A percentile compares a stretch with the other conserved stretches of the same genome.
Evolutionary conservation across 30 jellyfish, hydroid and myxozoan species (phyloP).

Genomic region (Aurelia coerulea): DNA sequence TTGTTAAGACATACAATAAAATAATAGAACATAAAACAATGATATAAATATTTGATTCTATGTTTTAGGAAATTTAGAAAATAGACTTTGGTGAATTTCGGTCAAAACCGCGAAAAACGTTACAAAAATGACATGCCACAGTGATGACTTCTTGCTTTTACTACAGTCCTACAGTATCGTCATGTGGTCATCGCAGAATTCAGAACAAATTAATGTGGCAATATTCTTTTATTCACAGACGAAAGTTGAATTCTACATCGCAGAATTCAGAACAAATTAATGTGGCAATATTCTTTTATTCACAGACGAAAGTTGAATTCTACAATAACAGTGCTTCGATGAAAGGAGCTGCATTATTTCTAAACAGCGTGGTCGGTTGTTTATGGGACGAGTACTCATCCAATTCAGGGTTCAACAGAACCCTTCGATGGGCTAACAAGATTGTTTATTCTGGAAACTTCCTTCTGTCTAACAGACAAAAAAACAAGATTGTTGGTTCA

Average conservation of each 20-base stretch:
- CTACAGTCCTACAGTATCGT: too few species aligned
- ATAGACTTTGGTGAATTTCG: too few species aligned
- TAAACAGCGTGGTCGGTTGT: constrained; percentile 60
- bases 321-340: constrained; percentile 62
- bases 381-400: constrained; percentile 55
- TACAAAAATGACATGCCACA: too few species aligned
- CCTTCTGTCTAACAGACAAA: constrained; percentile 28
- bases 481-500: constrained; percentile 9
- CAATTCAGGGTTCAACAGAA: background rate
- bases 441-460: constrained; percentile 49
- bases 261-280: too few species aligned
- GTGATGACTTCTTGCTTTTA: too few species aligned
- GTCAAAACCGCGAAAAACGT: too few species aligned
- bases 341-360: constrained; percentile 73
- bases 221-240: constrained; percentile 21
- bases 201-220: too few species aligned
- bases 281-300: background rate
- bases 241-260: constrained; percentile 23
- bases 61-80: too few species aligned
- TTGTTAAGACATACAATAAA: too few species aligned
- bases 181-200: too few species aligned
- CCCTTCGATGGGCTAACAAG: constrained; percentile 57
- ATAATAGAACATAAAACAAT: too few species aligned
- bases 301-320: constrained; percentile 53
- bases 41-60: too few species aligned